Percentiles rank a stretch among this genome's conserved stretches.
These are phyloP conservation scores for Anthoptus insignis DNA, from an alignment of 2,888 invertebrate genomes.

Conservation along the genomic window DNA sequence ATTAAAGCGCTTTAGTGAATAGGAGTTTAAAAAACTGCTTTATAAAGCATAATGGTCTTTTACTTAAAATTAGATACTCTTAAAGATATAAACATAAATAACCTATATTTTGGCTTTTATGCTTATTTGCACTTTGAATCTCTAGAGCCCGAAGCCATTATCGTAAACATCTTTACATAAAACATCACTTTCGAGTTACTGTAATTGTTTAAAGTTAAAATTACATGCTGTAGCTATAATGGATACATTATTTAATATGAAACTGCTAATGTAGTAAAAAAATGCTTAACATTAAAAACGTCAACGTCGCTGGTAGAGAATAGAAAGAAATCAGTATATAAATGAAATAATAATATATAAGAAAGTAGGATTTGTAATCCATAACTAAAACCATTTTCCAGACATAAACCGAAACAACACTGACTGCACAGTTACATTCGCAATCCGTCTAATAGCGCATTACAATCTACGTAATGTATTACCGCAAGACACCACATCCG, in stretches of 20 bases:
- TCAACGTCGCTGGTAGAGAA: too few species aligned
- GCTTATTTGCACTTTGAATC: conserved; percentile 35
- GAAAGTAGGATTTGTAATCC: too few species aligned
- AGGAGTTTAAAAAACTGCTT: conserved; percentile 24
- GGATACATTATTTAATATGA: too few species aligned
- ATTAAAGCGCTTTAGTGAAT: conserved; percentile 33
- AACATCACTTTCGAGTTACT: conserved; percentile 37
- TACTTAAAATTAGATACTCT: conserved; percentile 25
- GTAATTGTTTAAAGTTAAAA: conserved; percentile 23
- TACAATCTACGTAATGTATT: conserved; percentile 71
- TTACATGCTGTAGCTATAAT: not conserved
- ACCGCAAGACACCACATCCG: conserved; percentile 74
- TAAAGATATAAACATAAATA: conserved; percentile 24
- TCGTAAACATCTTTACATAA: conserved; percentile 40
- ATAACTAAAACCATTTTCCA: too few species aligned
- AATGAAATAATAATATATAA: too few species aligned
- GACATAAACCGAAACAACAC: not conserved
- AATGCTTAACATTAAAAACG: too few species aligned
- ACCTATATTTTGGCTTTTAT: conserved; percentile 35
- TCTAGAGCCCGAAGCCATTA: conserved; percentile 25
- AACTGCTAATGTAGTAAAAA: too few species aligned
- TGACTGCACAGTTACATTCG: not conserved
- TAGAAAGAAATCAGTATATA: too few species aligned
- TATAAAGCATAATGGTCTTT: conserved; percentile 26
- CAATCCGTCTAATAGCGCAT: conserved; percentile 9